Percentiles rank a stretch among this genome's conserved stretches.
phyloP scores from a whole-genome alignment of 2,888 invertebrate species.

The Ophion ellenae region DNA sequence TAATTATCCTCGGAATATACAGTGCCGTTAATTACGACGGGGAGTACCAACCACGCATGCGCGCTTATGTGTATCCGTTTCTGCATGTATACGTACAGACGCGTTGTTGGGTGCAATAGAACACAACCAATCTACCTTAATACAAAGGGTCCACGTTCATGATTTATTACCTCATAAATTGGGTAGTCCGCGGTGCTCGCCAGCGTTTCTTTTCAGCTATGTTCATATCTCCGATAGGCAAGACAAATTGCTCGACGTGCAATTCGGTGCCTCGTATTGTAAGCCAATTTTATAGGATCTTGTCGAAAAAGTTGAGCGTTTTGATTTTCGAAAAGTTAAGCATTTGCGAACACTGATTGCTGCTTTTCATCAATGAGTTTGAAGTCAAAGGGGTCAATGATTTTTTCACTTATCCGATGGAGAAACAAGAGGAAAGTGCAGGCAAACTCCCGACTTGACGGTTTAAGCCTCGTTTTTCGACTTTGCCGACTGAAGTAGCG shows the following conservation, averaged over 20 bases:
- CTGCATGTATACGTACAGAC: constrained; percentile 43
- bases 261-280: constrained; percentile 39
- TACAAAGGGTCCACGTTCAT: constrained; percentile 76
- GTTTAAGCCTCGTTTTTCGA: not conserved
- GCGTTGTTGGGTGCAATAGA: constrained; percentile 73
- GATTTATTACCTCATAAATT: constrained; percentile 81
- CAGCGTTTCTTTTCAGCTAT: constrained; percentile 55
- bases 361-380: not conserved
- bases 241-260: constrained; percentile 58
- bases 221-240: constrained; percentile 62
- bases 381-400: not conserved
- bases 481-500: constrained; percentile 9
- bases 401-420: constrained; percentile 37
- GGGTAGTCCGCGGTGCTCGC: constrained; percentile 54
- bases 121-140: constrained; percentile 81
- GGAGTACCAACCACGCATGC: constrained; percentile 64
- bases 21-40: constrained; percentile 79
- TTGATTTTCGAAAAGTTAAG: not conserved
- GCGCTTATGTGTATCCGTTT: constrained; percentile 47
- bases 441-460: not conserved
- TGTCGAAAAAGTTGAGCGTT: not conserved
- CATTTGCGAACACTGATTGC: not conserved
- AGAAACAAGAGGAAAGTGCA: not conserved
- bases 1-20: constrained; percentile 83
- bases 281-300: constrained; percentile 24